Base-by-base conservation (phyloP, 2,797 vertebrate genomes). In the Scarus forsteni region DNA sequence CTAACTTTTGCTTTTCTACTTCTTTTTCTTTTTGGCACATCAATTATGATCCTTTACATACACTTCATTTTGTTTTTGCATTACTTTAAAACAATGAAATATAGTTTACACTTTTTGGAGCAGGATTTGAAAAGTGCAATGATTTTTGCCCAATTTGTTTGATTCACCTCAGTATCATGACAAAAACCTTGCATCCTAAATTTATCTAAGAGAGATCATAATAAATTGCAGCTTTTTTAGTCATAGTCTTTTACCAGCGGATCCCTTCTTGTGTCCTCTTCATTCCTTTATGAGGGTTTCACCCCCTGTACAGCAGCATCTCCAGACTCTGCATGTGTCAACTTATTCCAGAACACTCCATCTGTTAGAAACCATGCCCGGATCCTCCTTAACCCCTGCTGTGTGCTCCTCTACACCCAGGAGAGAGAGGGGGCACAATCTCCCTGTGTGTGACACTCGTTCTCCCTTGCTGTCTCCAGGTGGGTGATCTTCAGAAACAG, bases 311-410 rank as follows among this genome's bases (percentile, higher is more conserved):
- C 44, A 34, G 45, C 11, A 14, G 34, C 7, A 0, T 67, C 57
- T 65, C 76, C 52, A 79, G 70, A 85, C 78, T 61, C 80, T 70
- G 73, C 57, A 79, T 83, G 85, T 85, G 87, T 90, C 82, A 81
- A 62, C 70, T 80, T 66, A 79, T 44, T 72, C 58, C 7, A 34
- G 42, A 73, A 49, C 62, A 40, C 64, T 68, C 61, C 49, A 60
- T 70, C 36, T 48, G 49, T 18, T 56, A 45, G 56, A 73, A 61
- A 54, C 52, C 64, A 75, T 58, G 53, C 58, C 15, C n/a, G 61
- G 76, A 76, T 74, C 53, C 39, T 55, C 34, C 61, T 53, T 16
- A 65, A 60, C 60, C 46, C 77, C 71, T 53, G 54, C 80, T 60
- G 78, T 55, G 84, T 79, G 62, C 73, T 75, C 64, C 55, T 85